These are phyloP conservation scores for Amazona finschi DNA, from an alignment of 2,797 vertebrate genomes.

Conservation along the genomic window DNA sequence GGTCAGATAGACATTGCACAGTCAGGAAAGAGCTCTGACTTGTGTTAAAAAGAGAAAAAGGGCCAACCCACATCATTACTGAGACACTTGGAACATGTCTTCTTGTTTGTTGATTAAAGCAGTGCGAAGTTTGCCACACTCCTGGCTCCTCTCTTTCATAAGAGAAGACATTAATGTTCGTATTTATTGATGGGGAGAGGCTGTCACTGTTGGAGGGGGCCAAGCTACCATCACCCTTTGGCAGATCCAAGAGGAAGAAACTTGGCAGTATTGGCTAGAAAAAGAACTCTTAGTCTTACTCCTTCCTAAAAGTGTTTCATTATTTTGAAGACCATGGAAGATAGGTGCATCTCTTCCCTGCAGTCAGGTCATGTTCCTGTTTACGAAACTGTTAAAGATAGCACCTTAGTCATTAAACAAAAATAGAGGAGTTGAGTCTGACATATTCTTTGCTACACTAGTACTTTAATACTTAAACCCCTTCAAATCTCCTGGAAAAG, in stretches of 20 bases:
- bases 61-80: background rate
- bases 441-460: background rate
- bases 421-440: background rate
- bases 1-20: background rate
- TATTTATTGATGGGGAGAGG: background rate
- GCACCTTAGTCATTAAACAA: background rate
- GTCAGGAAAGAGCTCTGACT: background rate
- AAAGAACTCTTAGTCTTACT: background rate
- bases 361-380: background rate
- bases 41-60: background rate
- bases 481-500: background rate
- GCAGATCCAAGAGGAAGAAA: background rate
- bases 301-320: conserved; percentile 1
- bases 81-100: background rate
- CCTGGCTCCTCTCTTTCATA: background rate
- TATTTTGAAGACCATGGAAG: background rate
- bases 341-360: fast-evolving
- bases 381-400: background rate
- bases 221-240: background rate
- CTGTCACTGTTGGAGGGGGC: background rate
- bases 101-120: background rate
- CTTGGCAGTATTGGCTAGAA: background rate
- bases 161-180: background rate
- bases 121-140: background rate
- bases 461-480: background rate